Evolutionary conservation across 2,888 invertebrate species (phyloP), one percentile per base, ranked within the genome.

Genomic region (Scaptomyza polygonia): DNA sequence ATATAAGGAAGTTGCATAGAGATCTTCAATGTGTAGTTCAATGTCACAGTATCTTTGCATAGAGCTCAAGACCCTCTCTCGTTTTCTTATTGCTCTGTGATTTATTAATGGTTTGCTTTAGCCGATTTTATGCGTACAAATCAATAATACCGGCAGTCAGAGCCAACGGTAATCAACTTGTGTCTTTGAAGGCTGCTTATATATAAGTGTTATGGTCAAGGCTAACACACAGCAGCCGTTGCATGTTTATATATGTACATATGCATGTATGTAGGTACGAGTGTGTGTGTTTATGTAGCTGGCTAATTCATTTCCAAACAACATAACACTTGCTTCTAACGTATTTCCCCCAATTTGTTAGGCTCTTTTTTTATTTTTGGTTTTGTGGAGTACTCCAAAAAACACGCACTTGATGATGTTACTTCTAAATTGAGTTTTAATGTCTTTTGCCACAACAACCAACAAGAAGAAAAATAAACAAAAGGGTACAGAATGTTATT

Each of bases 161-260:
- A 72, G 72, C 66, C 77, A 81, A 79, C 80, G 79, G 79, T 73
- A 70, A 84, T 72, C 84, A 84, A 72, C 71, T 68, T 65, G 81
- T 80, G 81, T 86, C 81, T 86, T 75, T 72, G 71, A 86, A 88
- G 87, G 86, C 61, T 85, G 67, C 72, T 67, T 59, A 54, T 71
- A 66, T 72, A 77, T 76, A 73, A 85, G 83, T 82, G 88, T 87
- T 85, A 87, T 88, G 87, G 87, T 88, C 87, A 87, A 87, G 87
- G 87, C 58, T 61, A 61, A 16, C 53, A 16, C 53, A 32, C 51
- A 53, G 62, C 48, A 61, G 52, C 55, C 58, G 64, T 64, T 76
- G 69, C 63, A 58, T 54, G 67, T 72, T 32, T 64, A 53, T 53
- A 68, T 69, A 42, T 49, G 45, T 36, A 25, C 12, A 25, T 25